These are phyloP conservation scores for Clamator glandarius DNA, from an alignment of 2,797 vertebrate species.

Conservation along the genomic window DNA sequence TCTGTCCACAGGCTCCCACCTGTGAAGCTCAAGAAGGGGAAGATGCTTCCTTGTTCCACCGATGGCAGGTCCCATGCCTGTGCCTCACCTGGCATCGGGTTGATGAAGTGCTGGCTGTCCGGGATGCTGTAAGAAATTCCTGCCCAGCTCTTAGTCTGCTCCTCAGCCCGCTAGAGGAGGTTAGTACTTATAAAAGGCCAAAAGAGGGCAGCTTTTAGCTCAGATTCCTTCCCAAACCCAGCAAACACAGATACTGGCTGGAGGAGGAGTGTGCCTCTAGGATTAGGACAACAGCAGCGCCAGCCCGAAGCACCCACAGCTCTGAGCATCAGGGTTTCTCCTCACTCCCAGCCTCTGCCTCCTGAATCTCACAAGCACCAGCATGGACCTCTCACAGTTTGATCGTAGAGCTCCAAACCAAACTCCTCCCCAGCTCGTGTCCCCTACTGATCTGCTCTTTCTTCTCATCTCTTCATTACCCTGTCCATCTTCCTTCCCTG, in stretches of 20 bases:
- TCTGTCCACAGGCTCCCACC: neutral
- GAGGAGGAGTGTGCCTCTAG: neutral
- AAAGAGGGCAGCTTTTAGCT: conserved; percentile 16
- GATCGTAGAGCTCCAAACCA: neutral
- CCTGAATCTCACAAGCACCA: neutral
- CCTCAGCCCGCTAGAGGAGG: neutral
- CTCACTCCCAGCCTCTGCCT: neutral
- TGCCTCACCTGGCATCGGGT: neutral
- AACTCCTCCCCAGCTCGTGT: neutral
- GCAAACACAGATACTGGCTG: neutral
- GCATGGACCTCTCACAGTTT: neutral
- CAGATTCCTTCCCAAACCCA: neutral
- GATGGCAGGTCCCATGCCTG: accelerated
- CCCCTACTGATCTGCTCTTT: neutral
- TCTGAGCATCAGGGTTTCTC: neutral
- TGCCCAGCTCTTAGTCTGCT: neutral
- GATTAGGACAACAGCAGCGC: neutral
- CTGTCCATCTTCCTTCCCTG: neutral
- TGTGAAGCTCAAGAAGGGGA: neutral
- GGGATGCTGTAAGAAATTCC: neutral
- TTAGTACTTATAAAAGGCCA: neutral
- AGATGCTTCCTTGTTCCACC: neutral
- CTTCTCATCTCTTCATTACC: accelerated
- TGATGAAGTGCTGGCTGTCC: neutral
- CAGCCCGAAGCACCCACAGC: neutral